phyloP scores from a whole-genome alignment of 2,888 invertebrate species.

The Synanthedon tipuliformis region DNA sequence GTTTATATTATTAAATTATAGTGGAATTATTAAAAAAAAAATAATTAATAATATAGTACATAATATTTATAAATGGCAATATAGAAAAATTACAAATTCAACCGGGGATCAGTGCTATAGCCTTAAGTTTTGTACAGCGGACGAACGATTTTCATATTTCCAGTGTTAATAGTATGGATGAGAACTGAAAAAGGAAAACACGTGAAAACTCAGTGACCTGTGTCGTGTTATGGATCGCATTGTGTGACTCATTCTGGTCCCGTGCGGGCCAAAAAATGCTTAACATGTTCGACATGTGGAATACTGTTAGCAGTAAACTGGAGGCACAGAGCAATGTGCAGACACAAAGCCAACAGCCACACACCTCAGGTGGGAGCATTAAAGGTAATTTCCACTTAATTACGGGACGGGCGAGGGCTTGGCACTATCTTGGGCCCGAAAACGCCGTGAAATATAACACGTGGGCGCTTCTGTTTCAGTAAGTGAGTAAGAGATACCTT shows the following conservation, averaged over 20 bases:
- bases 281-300: conserved; percentile 88
- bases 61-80: conserved; percentile 22
- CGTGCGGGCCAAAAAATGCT: conserved; percentile 46
- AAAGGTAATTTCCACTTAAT: conserved; percentile 75
- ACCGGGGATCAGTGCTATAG: conserved; percentile 62
- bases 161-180: conserved; percentile 43
- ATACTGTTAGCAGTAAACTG: conserved; percentile 80
- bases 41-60: conserved; percentile 23
- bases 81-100: conserved; percentile 33
- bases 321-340: conserved; percentile 75
- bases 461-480: too few relatives aligned
- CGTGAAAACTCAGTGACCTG: conserved; percentile 12
- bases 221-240: conserved; percentile 24
- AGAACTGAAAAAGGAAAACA: conserved; percentile 12
- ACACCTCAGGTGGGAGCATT: conserved; percentile 84
- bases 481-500: too few relatives aligned
- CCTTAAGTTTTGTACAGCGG: conserved; percentile 57
- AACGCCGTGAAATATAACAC: too few relatives aligned
- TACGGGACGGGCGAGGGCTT: conserved; percentile 4
- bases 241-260: conserved; percentile 27
- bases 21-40: conserved; percentile 21
- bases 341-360: conserved; percentile 75
- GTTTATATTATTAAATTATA: conserved; percentile 42
- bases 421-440: background rate
- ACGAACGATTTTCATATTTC: conserved; percentile 52